Base-by-base conservation (phyloP, 1,140 invertebrate genomes). In the Calosoma granatense region DNA sequence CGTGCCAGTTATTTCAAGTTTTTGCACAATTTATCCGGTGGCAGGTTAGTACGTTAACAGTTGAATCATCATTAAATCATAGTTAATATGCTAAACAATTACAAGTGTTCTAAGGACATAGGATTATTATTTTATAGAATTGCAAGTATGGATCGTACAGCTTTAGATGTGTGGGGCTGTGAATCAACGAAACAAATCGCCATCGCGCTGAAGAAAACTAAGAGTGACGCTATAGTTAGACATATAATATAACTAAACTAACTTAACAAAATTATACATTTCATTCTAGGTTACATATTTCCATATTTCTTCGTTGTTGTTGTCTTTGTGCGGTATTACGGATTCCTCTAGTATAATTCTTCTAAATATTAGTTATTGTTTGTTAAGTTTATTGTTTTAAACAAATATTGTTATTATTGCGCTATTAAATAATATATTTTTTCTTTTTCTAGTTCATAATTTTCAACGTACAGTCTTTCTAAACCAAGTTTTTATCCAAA, bases 1-100 rank as follows among this genome's bases (percentile, higher is more conserved):
- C 77, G 89, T 64, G 75, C 85, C 11, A 88, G 87, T n/a, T 93
- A 93, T 70, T 90, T 85, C 80, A 88, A 85, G 67, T 93, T 92
- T 70, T 72, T 93, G 22, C 77, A 83, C 56, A 80, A 77, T 60
- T 72, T 91, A 23, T 91, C 89, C 4, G 85, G 85, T 36, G 82
- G 83, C 71, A 82, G 82, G 86, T 84, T 73, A 72, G 61, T 56
- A 56, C 22, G 55, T 61, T 23, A 22, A 36, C 22, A 58, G 3
- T 11, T 2, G 12, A 30, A 30, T 22, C 43, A 23, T 57, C 4
- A 57, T 30, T n/a, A n/a, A 19, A 20, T 20, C n/a, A 61, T 58
- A 19, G 43, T 14, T 53, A 26, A 17, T 22, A 15, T 47, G 6
- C 12, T 12, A 52, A 22, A 9, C 15, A 20, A 22, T 36, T 23